Base-by-base conservation (phyloP, 1,140 invertebrate species). In the Chelonus insularis region DNA sequence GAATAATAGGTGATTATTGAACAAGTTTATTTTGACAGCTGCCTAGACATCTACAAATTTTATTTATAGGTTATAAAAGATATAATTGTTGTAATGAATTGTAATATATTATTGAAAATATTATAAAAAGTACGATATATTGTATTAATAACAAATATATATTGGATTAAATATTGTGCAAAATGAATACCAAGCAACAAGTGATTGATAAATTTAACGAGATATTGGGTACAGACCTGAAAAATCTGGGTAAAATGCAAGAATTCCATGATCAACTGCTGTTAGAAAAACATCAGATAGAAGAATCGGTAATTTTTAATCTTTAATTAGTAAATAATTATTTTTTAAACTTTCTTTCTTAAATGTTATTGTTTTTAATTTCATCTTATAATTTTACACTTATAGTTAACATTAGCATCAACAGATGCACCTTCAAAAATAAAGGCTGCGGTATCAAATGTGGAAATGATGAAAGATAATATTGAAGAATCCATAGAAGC, bases 371-470 rank as follows among this genome's bases (percentile, higher is more conserved):
- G n/a, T n/a, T n/a, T 48, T 43, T 11, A 14, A 58, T 21, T 34
- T 29, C 12, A 62, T 29, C 62, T 9, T n/a, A 60, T 14, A 60
- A 58, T 64, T 64, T 52, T 57, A 37, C 18, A 14, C 54, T 77
- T 78, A 62, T 70, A 87, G 88, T 69, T 89, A 8, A 84, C 86
- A 47, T 76, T 87, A 67, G 84, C 81, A 12, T 85, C 85, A 62
- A 80, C 80, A 25, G 83, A 84, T 71, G 83, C 84, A 60, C 85
- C 86, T 1, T 83, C 83, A 57, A 84, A 84, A 68, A 83, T 88
- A 41, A 82, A 87, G 67, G 79, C 79, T 55, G 84, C 86, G 5
- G 76, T 88, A 5, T 76, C 83, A 62, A 80, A 77, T 69, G 83
- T 86, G 45, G 81, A 88, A 62, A 69, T 76, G 55, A 80, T 85